phyloP scores from a whole-genome alignment of 2,888 invertebrate species.

The Pheosia gnoma region DNA sequence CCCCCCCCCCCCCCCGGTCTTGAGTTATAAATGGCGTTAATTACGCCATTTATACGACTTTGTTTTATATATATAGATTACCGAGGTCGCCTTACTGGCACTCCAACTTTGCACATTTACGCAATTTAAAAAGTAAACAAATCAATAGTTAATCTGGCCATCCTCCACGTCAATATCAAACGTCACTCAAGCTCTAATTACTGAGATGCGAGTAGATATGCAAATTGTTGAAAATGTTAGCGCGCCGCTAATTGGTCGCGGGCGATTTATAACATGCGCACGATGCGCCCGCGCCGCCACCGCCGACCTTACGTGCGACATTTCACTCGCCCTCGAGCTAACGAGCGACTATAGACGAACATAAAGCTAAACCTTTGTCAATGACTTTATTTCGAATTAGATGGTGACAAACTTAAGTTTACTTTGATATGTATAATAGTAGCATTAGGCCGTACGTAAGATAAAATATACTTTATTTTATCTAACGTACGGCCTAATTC shows the following conservation, averaged over 20 bases:
- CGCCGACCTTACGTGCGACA: conserved; percentile 33
- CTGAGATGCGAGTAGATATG: background rate
- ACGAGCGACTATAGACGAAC: conserved; percentile 11
- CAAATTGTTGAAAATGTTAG: conserved; percentile 14
- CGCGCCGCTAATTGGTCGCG: conserved; percentile 27
- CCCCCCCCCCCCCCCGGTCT: too few relatives aligned
- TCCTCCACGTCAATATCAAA: background rate
- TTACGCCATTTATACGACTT: too few relatives aligned
- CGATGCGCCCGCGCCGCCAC: conserved; percentile 4
- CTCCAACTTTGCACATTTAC: background rate
- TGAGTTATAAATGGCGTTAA: too few relatives aligned
- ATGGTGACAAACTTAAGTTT: background rate
- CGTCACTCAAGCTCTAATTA: background rate
- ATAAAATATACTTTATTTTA: too few relatives aligned
- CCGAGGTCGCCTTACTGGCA: background rate
- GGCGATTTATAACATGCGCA: conserved; percentile 16
- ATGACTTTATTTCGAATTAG: background rate
- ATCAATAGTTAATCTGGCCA: background rate
- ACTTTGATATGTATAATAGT: too few relatives aligned
- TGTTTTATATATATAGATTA: background rate
- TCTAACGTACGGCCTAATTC: too few relatives aligned
- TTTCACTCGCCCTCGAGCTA: conserved; percentile 32
- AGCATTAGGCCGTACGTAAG: too few relatives aligned
- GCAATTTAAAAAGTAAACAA: conserved; percentile 6
- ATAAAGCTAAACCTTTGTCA: conserved; percentile 1